Evolutionary conservation across 2,797 vertebrate species (phyloP), one percentile per base, ranked within the genome.

Genomic region (Anguilla obscura): DNA sequence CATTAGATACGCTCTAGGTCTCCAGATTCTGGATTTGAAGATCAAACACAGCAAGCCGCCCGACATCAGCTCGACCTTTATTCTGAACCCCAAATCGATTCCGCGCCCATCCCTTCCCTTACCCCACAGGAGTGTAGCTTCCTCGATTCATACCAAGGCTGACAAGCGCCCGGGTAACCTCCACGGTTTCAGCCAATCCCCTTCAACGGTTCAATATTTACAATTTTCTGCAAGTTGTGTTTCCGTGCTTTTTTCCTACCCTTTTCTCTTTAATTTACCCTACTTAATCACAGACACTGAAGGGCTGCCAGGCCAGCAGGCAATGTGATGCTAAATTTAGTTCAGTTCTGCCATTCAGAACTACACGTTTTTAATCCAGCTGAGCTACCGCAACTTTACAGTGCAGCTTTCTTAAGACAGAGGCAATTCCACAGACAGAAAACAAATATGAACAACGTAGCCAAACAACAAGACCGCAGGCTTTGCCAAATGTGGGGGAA

Each of bases 131-230:
- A 69, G 33, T 50, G 85, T n/a, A 69, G 71, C 63, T 45, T 66
- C 58, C 3, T 45, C 27, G 6, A 2, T 48, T 60, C 40, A 18
- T 36, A 58, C 33, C 85, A 14, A 21, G 60, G 10, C 40, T 48
- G 40, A 50, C 45, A 27, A 45, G 45, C 33, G 48, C 40, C 7
- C 6, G 12, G 33, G 10, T 45, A 40, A 3, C 45, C 14, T 58
- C 48, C 1, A 24, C 1, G 4, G 80, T 71, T 27, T 18, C 86
- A 86, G 45, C n/a, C 33, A 30, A 48, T 33, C 36, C 63, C n/a
- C 56, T 27, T 50, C 66, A 84, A 87, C 66, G 33, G 21, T 40
- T 63, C 86, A 48, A 60, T 9, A 27, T 87, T 76, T 84, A 27
- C 56, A 30, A 63, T 48, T 69, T 69, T 50, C n/a, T 56, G 27